Evolutionary conservation across 2,113 vertebrate species (phyloP).

Genomic region (Montifringilla adamsi): DNA sequence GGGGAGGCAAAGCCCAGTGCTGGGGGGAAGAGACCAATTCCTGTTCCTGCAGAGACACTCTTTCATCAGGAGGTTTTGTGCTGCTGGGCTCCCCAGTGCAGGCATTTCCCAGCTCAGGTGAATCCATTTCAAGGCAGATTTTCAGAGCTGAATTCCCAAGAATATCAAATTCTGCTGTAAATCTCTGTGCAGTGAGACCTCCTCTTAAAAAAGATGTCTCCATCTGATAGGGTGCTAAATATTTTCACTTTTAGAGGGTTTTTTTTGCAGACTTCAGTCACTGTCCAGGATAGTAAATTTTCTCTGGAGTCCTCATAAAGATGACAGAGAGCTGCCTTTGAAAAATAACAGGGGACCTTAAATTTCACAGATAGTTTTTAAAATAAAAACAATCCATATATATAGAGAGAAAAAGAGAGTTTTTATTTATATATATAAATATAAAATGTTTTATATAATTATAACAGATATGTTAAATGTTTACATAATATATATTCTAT

Average conservation of each 20-base stretch:
- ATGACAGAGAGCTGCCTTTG: background rate
- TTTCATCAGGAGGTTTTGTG: background rate
- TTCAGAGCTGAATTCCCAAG: background rate
- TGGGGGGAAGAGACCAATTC: conserved; percentile 7
- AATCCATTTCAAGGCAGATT: background rate
- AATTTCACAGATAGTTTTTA: background rate
- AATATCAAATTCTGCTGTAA: background rate
- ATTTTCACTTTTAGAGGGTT: background rate
- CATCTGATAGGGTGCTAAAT: background rate
- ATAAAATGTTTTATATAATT: too few relatives aligned
- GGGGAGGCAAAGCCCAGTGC: conserved; percentile 12
- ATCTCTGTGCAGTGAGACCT: background rate
- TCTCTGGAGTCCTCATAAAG: background rate
- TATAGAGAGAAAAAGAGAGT: background rate
- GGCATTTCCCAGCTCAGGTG: too few relatives aligned
- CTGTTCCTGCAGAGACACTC: background rate
- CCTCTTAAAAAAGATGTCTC: background rate
- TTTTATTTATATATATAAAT: too few relatives aligned
- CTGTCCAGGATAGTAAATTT: background rate
- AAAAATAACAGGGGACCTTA: background rate
- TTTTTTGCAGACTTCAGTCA: background rate
- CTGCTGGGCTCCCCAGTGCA: too few relatives aligned
- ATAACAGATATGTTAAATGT: too few relatives aligned
- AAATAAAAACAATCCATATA: background rate
- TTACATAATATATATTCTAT: too few relatives aligned